These are phyloP conservation scores for Acanthis flammea DNA, from an alignment of 2,797 vertebrate species.

Conservation along the genomic window DNA sequence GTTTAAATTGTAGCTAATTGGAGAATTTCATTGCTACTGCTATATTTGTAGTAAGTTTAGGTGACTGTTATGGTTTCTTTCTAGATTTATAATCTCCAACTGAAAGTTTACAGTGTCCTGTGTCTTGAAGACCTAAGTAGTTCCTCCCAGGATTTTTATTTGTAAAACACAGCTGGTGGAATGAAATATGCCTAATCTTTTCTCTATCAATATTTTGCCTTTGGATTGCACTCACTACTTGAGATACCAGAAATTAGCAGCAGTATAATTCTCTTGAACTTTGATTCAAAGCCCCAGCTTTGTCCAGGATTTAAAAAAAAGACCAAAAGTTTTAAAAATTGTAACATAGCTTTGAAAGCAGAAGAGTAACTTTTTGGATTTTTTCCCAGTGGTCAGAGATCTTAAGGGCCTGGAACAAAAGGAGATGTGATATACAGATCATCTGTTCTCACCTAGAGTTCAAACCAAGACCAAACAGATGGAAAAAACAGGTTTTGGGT, in stretches of 20 bases:
- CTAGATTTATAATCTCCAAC: not conserved
- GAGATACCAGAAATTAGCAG: not conserved
- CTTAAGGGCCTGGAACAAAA: conserved; percentile 2
- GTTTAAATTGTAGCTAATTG: not conserved
- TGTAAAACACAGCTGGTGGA: not conserved
- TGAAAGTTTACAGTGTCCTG: not conserved
- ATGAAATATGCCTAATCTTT: not conserved
- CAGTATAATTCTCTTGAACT: not conserved
- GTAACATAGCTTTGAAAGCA: not conserved
- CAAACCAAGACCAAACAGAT: not conserved
- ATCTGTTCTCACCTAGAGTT: not conserved
- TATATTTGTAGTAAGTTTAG: rapidly evolving
- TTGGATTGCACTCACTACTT: not conserved
- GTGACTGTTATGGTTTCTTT: not conserved
- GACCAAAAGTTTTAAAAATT: not conserved
- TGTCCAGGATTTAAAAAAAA: not conserved
- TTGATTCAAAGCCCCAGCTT: not conserved
- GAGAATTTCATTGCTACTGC: not conserved
- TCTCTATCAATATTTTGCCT: not conserved
- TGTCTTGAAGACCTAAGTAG: not conserved
- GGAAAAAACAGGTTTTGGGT: not conserved
- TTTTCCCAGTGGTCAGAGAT: not conserved
- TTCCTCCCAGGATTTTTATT: not conserved
- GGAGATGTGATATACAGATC: not conserved
- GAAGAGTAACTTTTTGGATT: not conserved